Evolutionary conservation across 2,888 invertebrate genomes (phyloP).

Genomic region (Aporophyla lueneburgensis): DNA sequence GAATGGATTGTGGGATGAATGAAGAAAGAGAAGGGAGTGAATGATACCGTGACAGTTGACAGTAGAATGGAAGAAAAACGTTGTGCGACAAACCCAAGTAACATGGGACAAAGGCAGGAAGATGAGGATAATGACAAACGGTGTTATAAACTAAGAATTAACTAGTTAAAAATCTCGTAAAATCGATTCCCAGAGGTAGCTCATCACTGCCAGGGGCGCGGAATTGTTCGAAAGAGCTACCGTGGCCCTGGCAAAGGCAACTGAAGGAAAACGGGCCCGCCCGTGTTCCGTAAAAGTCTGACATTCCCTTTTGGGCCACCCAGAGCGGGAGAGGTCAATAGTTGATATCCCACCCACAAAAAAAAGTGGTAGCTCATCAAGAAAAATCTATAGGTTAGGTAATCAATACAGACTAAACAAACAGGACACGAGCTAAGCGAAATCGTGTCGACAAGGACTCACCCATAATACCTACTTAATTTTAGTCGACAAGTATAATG

Average conservation of each 20-base stretch:
- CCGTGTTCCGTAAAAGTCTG: too few species aligned
- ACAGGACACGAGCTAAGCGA: background rate
- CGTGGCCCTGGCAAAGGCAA: too few species aligned
- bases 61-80: background rate
- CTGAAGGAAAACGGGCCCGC: too few species aligned
- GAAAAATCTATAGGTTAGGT: background rate
- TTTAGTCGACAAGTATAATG: slow-evolving; percentile 14
- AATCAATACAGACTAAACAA: background rate
- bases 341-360: too few species aligned
- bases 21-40: background rate
- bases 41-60: background rate
- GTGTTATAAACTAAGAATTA: background rate
- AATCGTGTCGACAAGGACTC: slow-evolving; percentile 10
- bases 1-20: background rate
- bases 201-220: too few species aligned
- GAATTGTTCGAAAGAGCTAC: too few species aligned
- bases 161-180: background rate
- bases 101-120: background rate
- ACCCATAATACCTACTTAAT: slow-evolving; percentile 16
- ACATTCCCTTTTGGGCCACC: too few species aligned
- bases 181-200: background rate
- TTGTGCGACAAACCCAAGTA: background rate
- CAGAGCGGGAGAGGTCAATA: too few species aligned
- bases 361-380: too few species aligned
- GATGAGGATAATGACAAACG: background rate